Evolutionary conservation across 2,797 vertebrate species (phyloP).

Genomic region (Poliocrania exsul): DNA sequence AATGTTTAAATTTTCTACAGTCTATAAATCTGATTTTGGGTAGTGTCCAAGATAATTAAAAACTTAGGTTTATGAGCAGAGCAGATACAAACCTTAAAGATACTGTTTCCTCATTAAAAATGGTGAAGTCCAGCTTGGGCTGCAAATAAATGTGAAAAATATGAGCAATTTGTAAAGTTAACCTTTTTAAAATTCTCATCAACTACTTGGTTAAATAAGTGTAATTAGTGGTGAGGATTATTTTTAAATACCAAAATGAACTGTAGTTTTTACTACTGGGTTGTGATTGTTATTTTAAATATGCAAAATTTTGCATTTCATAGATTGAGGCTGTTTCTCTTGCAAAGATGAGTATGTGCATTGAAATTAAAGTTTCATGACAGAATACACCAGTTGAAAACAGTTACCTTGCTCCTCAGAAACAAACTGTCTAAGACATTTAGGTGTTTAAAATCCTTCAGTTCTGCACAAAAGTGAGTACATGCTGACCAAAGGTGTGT

Average conservation of each 20-base stretch:
- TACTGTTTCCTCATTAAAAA: constrained; percentile 9
- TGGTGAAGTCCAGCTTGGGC: not conserved
- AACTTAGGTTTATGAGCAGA: not conserved
- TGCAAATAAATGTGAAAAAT: constrained; percentile 2
- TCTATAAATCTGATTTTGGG: constrained; percentile 39
- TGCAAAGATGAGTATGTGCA: not conserved
- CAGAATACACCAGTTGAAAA: not conserved
- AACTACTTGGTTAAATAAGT: constrained; percentile 28
- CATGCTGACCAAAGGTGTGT: not conserved
- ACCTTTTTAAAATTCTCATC: not conserved
- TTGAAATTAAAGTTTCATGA: constrained; percentile 23
- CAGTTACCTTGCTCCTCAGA: constrained; percentile 13
- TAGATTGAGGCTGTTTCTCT: not conserved
- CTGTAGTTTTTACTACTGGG: constrained; percentile 12
- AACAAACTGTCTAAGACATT: not conserved
- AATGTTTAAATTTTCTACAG: constrained; percentile 23
- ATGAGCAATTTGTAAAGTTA: not conserved
- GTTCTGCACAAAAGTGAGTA: not conserved
- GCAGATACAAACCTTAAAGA: not conserved
- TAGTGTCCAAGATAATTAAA: constrained; percentile 14
- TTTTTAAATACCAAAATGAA: constrained; percentile 44
- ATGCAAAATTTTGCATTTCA: not conserved
- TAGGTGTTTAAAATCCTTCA: not conserved
- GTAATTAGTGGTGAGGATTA: not conserved
- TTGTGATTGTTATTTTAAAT: not conserved